These are phyloP conservation scores for Hedya salicella DNA, from an alignment of 2,888 invertebrate species.

Conservation along the genomic window DNA sequence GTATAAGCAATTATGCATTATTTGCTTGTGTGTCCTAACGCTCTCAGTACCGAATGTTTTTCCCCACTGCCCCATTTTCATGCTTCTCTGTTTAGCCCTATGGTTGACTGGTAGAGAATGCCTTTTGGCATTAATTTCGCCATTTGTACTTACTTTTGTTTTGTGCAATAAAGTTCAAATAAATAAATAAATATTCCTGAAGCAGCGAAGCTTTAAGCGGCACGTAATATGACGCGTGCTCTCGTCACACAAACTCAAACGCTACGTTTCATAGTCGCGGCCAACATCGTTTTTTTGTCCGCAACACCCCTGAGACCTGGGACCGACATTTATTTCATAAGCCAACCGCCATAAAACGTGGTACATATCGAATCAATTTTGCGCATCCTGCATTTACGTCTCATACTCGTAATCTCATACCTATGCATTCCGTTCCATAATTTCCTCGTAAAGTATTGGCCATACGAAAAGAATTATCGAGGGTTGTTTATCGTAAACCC, in stretches of 20 bases:
- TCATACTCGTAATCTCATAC: background rate
- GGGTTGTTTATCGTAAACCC: slow-evolving; percentile 38
- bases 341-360: slow-evolving; percentile 9
- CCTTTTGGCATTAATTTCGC: too few species aligned
- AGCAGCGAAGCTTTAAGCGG: slow-evolving; percentile 2
- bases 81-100: too few species aligned
- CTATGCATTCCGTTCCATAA: slow-evolving; percentile 3
- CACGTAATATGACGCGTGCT: slow-evolving; percentile 8
- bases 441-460: slow-evolving; percentile 20
- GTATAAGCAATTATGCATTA: too few species aligned
- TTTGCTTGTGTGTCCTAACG: too few species aligned
- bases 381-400: background rate
- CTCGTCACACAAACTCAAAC: background rate
- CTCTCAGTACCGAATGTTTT: too few species aligned
- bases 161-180: too few species aligned
- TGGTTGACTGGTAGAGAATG: too few species aligned
- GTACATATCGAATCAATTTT: slow-evolving; percentile 2
- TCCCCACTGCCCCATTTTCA: too few species aligned
- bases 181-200: too few species aligned
- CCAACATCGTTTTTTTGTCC: slow-evolving; percentile 5
- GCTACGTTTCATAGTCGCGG: slow-evolving; percentile 9
- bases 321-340: slow-evolving; percentile 16
- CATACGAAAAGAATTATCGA: slow-evolving; percentile 34
- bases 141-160: too few species aligned
- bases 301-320: background rate